These are phyloP conservation scores for Callitettix versicolor DNA, from an alignment of 1,140 invertebrate species.

Conservation along the genomic window DNA sequence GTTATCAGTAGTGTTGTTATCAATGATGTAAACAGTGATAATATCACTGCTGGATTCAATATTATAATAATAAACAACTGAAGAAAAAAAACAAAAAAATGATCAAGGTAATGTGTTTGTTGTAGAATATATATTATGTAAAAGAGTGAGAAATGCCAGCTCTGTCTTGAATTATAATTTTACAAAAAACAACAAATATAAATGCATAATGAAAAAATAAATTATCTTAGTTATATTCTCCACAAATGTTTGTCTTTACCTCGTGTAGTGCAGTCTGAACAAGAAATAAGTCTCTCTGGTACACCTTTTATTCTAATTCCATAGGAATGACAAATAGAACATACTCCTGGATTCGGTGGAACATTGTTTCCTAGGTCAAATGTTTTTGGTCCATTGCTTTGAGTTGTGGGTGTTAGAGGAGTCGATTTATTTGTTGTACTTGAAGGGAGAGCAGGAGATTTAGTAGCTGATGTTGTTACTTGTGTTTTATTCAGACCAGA, in stretches of 20 bases:
- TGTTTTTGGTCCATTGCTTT: background rate
- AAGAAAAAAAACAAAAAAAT: too few relatives aligned
- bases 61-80: too few relatives aligned
- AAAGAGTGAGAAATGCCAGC: too few relatives aligned
- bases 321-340: constrained; percentile 18
- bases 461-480: background rate
- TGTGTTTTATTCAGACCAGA: background rate
- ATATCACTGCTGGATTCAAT: too few relatives aligned
- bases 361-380: background rate
- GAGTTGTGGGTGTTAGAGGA: constrained; percentile 1
- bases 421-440: background rate
- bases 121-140: too few relatives aligned
- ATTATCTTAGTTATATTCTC: too few relatives aligned
- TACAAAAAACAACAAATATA: too few relatives aligned
- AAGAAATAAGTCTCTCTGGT: constrained; percentile 57
- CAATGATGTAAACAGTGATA: too few relatives aligned
- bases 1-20: too few relatives aligned
- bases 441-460: background rate
- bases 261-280: constrained; percentile 69
- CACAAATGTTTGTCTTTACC: constrained; percentile 39
- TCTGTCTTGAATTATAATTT: too few relatives aligned
- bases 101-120: too few relatives aligned
- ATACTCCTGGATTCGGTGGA: constrained; percentile 5
- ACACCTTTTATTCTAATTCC: constrained; percentile 34
- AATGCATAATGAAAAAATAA: too few relatives aligned